Evolutionary conservation across 1,140 invertebrate species (phyloP).

Genomic region (Dysdera silvatica): DNA sequence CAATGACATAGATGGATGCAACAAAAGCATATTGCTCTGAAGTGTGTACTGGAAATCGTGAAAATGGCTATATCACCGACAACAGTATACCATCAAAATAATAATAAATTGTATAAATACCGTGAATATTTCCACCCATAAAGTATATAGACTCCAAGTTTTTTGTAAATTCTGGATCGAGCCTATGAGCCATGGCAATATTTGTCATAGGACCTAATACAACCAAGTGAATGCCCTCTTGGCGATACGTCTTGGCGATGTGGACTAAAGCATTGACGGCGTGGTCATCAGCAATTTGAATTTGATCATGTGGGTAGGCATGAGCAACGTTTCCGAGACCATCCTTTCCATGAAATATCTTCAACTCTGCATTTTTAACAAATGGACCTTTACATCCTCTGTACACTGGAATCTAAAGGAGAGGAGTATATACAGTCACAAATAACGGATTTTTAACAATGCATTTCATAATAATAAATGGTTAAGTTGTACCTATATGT

Average conservation of each 20-base stretch:
- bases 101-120: conserved; percentile 19
- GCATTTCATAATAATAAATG: too few species aligned
- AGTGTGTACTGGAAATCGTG: too few species aligned
- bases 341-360: conserved; percentile 36
- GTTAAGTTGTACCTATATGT: too few species aligned
- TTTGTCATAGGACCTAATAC: conserved; percentile 57
- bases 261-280: background rate
- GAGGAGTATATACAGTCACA: background rate
- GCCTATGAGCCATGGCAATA: conserved; percentile 51
- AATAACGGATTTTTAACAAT: too few species aligned
- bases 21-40: too few species aligned
- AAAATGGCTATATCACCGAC: too few species aligned
- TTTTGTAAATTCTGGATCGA: conserved; percentile 50
- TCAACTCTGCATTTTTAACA: conserved; percentile 13
- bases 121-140: conserved; percentile 54
- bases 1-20: too few species aligned
- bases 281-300: background rate
- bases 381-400: conserved; percentile 33
- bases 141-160: conserved; percentile 50
- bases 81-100: too few species aligned
- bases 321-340: conserved; percentile 38
- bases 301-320: conserved; percentile 9
- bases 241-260: conserved; percentile 29
- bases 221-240: conserved; percentile 47
- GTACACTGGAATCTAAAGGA: conserved; percentile 37